These are phyloP conservation scores for Zaprionus obscuricornis DNA, from an alignment of 2,888 invertebrate genomes.

Conservation along the genomic window DNA sequence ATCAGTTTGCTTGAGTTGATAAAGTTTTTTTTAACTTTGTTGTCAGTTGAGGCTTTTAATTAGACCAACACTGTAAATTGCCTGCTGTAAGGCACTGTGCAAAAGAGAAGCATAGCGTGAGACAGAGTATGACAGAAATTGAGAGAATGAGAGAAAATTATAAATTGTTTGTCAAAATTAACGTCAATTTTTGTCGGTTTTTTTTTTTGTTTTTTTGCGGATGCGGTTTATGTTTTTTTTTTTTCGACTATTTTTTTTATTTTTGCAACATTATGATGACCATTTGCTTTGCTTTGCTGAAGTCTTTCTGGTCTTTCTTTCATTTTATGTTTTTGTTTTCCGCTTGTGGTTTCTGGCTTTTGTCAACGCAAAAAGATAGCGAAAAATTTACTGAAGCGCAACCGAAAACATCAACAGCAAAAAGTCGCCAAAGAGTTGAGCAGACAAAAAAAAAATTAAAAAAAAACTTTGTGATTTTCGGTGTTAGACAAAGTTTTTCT, in stretches of 20 bases:
- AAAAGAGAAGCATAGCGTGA: background rate
- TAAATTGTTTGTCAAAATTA: slow-evolving; percentile 74
- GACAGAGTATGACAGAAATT: too few species aligned
- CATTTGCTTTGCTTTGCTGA: slow-evolving; percentile 44
- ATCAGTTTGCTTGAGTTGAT: slow-evolving; percentile 51
- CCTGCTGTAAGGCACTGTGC: slow-evolving; percentile 22
- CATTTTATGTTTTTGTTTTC: background rate
- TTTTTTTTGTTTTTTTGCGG: slow-evolving; percentile 28
- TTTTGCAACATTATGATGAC: slow-evolving; percentile 50
- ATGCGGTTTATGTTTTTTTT: slow-evolving; percentile 14
- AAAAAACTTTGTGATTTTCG: slow-evolving; percentile 48
- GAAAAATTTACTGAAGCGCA: slow-evolving; percentile 49
- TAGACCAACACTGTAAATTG: slow-evolving; percentile 57
- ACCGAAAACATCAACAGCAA: slow-evolving; percentile 15
- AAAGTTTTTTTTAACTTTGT: slow-evolving; percentile 40
- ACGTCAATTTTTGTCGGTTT: slow-evolving; percentile 54
- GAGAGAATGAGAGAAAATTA: too few species aligned
- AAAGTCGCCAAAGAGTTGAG: slow-evolving; percentile 41
- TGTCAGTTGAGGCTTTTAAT: slow-evolving; percentile 68
- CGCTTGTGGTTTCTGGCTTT: slow-evolving; percentile 31
- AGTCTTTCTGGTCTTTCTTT: slow-evolving; percentile 1
- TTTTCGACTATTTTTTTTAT: too few species aligned
- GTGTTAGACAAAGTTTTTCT: slow-evolving; percentile 30
- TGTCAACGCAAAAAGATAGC: slow-evolving; percentile 57
- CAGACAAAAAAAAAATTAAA: slow-evolving; percentile 3